Evolutionary conservation across 37 sponge, comb jelly and placozoan species (phyloP), one percentile per base, ranked within the genome.

Genomic region (Trichoplax adhaerens): DNA sequence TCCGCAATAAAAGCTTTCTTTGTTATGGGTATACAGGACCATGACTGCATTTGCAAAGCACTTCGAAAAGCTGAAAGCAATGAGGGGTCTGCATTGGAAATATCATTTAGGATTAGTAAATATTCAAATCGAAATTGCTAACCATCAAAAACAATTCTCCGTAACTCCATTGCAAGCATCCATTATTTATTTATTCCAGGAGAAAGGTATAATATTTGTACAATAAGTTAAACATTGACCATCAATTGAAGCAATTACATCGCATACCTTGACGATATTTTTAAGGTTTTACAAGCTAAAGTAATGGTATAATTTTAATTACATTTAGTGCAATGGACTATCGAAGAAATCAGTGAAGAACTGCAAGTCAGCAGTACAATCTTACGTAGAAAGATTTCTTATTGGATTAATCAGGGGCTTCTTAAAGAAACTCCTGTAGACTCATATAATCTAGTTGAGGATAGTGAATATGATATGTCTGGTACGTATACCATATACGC

Each of bases 71-170:
- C 58, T 85, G 55, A 95, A 95, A 55, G 83, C 86, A 2, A 57
- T 81, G 77, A 54, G 97, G 10, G 85, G 84, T 61, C 76, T 95
- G 61, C 87, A 95, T 64, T 95, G 97, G 97, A 80, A 77, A 51
- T 46, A 64, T 10, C 57, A 85, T 57, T 77, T 91, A 3, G 97
- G 97, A 58, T 54, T 75, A 10, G 84, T 88, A 5, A 78, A 94
- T 66, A 54, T 96, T 56, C 89, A 90, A 0, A 57, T 96, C 10
- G 81, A 83, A 69, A 66, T 86, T 64, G 84, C 62, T 62, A 85
- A 80, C 12, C 49, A 79, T 5, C 75, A 72, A 4, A 58, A 82
- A 12, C 68, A 75, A 3, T 83, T 88, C 53, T 73, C 65, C 68
- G 98, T 96, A 5, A 80, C 90, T 48, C 93, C 98, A 10, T 54